These are phyloP conservation scores for Myopa tessellatipennis DNA, from an alignment of 2,888 invertebrate genomes.

Conservation along the genomic window DNA sequence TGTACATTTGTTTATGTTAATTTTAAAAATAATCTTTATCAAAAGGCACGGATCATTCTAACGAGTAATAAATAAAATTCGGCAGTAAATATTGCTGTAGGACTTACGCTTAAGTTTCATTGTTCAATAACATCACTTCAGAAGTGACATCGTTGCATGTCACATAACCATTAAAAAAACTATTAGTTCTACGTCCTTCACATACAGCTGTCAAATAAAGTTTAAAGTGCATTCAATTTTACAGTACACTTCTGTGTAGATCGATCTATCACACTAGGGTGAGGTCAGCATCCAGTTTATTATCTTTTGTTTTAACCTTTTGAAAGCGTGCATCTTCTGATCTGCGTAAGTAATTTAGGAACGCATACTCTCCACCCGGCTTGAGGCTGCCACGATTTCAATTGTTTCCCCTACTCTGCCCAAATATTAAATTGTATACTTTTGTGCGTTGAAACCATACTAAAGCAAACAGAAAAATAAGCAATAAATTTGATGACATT, in stretches of 20 bases:
- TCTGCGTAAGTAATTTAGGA: background rate
- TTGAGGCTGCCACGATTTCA: background rate
- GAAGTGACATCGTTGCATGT: background rate
- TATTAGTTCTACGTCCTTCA: conserved; percentile 21
- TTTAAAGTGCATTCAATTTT: conserved; percentile 24
- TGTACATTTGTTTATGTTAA: too few relatives aligned
- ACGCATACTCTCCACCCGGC: background rate
- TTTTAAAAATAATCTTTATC: too few relatives aligned
- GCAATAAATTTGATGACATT: conserved; percentile 67
- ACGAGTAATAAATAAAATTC: too few relatives aligned
- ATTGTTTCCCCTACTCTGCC: background rate
- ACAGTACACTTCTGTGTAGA: conserved; percentile 1
- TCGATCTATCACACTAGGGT: conserved; percentile 11
- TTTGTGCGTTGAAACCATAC: conserved; percentile 17
- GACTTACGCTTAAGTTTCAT: too few relatives aligned
- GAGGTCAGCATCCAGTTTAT: conserved; percentile 12
- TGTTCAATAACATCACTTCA: background rate
- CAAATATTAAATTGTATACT: conserved; percentile 1
- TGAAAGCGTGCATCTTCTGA: conserved; percentile 16
- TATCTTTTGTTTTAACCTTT: conserved; percentile 23
- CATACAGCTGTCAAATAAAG: conserved; percentile 25
- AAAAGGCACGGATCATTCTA: too few relatives aligned
- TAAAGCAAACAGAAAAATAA: conserved; percentile 43
- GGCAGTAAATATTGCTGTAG: too few relatives aligned
- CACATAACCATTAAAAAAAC: conserved; percentile 11